phyloP scores from a whole-genome alignment of 2,797 vertebrate species.

The Crossoptilon crossoptilon region DNA sequence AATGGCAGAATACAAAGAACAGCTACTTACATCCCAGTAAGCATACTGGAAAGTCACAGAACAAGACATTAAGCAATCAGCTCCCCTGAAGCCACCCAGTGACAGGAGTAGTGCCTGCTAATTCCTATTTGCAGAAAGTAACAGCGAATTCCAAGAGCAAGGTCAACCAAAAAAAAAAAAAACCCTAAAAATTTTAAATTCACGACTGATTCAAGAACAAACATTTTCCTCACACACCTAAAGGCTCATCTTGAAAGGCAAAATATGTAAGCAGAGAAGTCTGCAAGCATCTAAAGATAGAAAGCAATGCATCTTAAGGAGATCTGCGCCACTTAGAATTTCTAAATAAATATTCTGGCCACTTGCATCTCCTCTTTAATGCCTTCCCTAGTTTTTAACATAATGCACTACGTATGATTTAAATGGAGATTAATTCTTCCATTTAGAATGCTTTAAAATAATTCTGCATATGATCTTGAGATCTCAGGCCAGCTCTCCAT shows the following conservation, averaged over 20 bases:
- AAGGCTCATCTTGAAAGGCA: neutral
- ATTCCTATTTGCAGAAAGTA: neutral
- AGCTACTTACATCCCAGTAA: neutral
- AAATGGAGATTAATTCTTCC: slow-evolving; percentile 53
- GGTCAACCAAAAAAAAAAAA: neutral
- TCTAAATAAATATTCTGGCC: neutral
- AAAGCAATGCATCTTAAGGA: neutral
- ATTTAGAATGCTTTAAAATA: slow-evolving; percentile 33
- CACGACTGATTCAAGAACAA: neutral
- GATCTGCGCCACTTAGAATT: neutral
- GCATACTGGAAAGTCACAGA: neutral
- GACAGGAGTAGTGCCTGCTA: rapidly evolving
- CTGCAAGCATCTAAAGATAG: neutral
- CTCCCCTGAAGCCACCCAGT: neutral
- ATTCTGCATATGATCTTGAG: slow-evolving; percentile 24
- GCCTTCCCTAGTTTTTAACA: neutral
- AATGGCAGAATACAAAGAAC: neutral
- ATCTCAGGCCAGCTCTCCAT: slow-evolving; percentile 42
- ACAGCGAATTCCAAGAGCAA: neutral
- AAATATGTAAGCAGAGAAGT: neutral
- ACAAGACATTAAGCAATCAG: neutral
- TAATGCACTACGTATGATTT: neutral
- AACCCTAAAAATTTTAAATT: neutral
- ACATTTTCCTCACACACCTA: neutral
- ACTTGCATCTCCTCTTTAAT: neutral